phyloP scores from a whole-genome alignment of 2,797 vertebrate genomes.

The Anguilla pacifica region DNA sequence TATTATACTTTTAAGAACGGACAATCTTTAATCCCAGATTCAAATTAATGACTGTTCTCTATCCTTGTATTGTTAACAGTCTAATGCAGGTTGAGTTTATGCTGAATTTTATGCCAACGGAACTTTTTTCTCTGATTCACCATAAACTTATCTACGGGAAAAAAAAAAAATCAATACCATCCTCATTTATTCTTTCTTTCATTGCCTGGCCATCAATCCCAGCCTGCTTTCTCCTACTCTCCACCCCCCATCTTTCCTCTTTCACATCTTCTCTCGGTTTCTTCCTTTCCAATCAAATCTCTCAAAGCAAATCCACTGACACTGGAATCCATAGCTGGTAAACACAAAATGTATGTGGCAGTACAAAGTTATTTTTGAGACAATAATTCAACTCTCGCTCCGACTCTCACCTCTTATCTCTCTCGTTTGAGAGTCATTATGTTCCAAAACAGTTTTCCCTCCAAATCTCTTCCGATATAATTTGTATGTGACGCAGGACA shows the following conservation, averaged over 20 bases:
- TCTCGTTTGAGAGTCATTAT: conserved; percentile 46
- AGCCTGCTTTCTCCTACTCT: background rate
- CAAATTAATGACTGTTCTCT: too few relatives aligned
- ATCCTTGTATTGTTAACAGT: too few relatives aligned
- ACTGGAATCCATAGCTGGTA: conserved; percentile 46
- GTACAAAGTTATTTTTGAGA: conserved; percentile 59
- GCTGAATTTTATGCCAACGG: too few relatives aligned
- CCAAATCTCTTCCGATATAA: conserved; percentile 40
- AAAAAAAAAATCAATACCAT: background rate
- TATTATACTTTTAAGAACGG: too few relatives aligned
- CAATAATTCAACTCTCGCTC: conserved; percentile 35
- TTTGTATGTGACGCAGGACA: conserved; percentile 46
- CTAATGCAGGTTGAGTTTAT: too few relatives aligned
- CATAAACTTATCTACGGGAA: too few relatives aligned
- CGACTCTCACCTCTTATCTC: conserved; percentile 5
- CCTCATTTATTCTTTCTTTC: background rate
- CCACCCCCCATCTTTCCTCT: background rate
- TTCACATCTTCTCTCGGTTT: background rate
- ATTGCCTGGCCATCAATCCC: background rate
- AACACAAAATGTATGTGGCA: conserved; percentile 55
- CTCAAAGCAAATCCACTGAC: conserved; percentile 48
- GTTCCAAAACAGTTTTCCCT: conserved; percentile 43
- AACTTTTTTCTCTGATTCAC: too few relatives aligned
- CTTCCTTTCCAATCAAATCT: conserved; percentile 41
- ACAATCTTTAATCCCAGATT: too few relatives aligned